phyloP scores from a whole-genome alignment of 1,140 invertebrate species.

The Anastrepha ludens region DNA sequence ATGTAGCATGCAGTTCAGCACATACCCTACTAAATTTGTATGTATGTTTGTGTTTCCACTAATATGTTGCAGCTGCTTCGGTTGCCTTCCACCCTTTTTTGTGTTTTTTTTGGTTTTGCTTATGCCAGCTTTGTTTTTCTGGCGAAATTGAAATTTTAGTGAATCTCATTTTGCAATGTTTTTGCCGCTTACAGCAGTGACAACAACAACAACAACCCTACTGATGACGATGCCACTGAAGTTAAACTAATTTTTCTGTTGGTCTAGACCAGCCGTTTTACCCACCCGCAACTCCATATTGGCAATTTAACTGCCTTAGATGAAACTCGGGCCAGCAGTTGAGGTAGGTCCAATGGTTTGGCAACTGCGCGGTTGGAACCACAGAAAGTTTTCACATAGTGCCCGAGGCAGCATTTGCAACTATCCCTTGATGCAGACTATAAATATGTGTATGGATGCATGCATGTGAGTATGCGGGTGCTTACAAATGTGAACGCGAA shows the following conservation, averaged over 20 bases:
- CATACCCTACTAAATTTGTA: neutral
- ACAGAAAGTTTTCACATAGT: conserved; percentile 18
- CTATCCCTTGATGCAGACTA: neutral
- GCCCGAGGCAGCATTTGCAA: conserved; percentile 3
- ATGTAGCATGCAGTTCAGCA: neutral
- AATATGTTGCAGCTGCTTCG: neutral
- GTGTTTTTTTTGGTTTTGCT: neutral
- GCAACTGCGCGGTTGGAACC: conserved; percentile 12
- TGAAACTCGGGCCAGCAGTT: neutral
- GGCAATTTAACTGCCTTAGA: neutral
- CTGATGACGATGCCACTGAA: neutral
- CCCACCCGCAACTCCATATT: neutral
- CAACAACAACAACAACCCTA: neutral
- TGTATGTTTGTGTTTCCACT: neutral
- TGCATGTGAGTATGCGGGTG: neutral
- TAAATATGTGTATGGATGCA: neutral
- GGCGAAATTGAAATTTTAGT: conserved; percentile 25
- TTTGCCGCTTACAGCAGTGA: neutral
- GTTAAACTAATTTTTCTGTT: neutral
- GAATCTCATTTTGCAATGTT: conserved; percentile 48
- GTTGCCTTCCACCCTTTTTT: neutral
- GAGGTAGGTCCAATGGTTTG: conserved; percentile 26
- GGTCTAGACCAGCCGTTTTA: conserved; percentile 15
- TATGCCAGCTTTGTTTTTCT: neutral
- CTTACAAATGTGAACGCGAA: neutral